Conservation (phyloP, 2,888 invertebrate species). For the Erynnis tages region DNA sequence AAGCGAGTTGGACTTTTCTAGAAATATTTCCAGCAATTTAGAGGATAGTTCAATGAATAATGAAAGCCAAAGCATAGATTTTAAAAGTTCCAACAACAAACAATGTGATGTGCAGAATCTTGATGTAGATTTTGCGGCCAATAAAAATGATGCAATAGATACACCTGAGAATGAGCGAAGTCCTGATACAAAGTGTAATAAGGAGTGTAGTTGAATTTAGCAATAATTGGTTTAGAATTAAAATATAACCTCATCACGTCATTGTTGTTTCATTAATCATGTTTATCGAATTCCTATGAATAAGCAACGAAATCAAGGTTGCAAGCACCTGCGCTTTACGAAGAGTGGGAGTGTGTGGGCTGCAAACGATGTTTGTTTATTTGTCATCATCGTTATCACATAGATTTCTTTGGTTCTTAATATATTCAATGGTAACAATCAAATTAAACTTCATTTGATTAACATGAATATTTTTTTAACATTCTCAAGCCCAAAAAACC, state of each 20-base stretch:
- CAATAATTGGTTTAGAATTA: neutral
- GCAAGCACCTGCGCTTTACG: neutral
- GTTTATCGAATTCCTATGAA: slow-evolving; percentile 7
- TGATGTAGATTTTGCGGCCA: no score
- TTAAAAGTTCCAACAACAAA: slow-evolving; percentile 43
- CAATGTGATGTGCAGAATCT: no score
- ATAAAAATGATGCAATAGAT: neutral
- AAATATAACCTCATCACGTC: slow-evolving; percentile 1
- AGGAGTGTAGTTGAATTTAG: neutral
- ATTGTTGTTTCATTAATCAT: slow-evolving; percentile 12
- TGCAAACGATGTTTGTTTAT: slow-evolving; percentile 1
- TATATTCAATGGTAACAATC: no score
- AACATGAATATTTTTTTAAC: no score
- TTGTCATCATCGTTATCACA: no score
- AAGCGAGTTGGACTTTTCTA: slow-evolving; percentile 67
- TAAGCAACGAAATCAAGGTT: slow-evolving; percentile 9
- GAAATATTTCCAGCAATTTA: slow-evolving; percentile 49
- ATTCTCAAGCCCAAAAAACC: no score
- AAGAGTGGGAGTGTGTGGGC: slow-evolving; percentile 6
- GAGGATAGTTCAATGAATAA: slow-evolving; percentile 42
- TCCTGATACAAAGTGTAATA: slow-evolving; percentile 9
- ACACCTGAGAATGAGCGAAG: neutral
- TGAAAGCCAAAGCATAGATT: slow-evolving; percentile 56
- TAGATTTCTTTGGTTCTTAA: no score
- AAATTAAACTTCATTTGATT: no score